A percentile compares a stretch with the other conserved stretches of the same genome.
Evolutionary conservation across 1,140 invertebrate species (phyloP).

Genomic region (Gryllus bimaculatus): DNA sequence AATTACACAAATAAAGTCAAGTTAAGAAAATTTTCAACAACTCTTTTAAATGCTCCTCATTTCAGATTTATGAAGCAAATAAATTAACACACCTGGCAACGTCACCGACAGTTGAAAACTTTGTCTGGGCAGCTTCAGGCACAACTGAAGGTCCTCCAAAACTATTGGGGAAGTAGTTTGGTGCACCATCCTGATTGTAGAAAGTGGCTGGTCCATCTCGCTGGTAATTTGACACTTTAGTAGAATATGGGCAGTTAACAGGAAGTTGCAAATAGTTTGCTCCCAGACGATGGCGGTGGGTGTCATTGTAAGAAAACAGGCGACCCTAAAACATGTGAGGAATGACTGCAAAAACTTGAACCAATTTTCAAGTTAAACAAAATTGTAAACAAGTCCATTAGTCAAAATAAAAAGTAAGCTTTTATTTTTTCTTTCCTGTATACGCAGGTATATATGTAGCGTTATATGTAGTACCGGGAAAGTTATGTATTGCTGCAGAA

Average conservation of each 20-base stretch:
- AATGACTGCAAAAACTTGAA: no score
- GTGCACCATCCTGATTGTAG: conserved; percentile 63
- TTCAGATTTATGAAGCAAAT: not conserved
- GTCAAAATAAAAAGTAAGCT: no score
- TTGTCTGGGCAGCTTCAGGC: conserved; percentile 36
- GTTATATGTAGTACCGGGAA: no score
- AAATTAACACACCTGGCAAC: conserved; percentile 31
- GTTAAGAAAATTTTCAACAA: no score
- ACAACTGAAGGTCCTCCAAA: conserved; percentile 67
- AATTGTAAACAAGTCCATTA: no score
- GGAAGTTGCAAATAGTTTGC: conserved; percentile 87
- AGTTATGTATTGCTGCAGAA: no score
- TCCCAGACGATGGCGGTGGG: conserved; percentile 87
- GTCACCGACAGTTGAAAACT: conserved; percentile 38
- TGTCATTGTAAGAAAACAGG: conserved; percentile 89
- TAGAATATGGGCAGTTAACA: conserved; percentile 83
- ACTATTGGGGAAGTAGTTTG: conserved; percentile 95
- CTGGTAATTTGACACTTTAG: conserved; percentile 61
- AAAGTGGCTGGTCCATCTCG: conserved; percentile 71
- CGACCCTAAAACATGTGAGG: conserved; percentile 52
- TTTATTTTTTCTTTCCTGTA: no score
- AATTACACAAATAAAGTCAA: not conserved
- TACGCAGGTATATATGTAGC: no score
- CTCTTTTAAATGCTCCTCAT: not conserved
- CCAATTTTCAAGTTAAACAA: no score